phyloP scores from a whole-genome alignment of 1,140 invertebrate genomes.

The Coelopa frigida region DNA sequence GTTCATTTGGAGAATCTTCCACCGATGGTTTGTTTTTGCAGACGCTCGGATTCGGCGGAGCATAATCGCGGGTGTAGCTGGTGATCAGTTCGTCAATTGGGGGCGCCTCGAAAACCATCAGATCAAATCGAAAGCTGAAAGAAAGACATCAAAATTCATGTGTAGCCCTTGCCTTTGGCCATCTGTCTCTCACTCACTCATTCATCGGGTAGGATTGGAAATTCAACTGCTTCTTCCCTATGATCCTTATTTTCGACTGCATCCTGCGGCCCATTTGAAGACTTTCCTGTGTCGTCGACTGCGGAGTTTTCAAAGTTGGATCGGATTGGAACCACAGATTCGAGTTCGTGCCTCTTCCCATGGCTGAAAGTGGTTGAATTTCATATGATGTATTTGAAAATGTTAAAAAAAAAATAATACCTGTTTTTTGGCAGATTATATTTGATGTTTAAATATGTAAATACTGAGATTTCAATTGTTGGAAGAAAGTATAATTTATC shows the following conservation, averaged over 20 bases:
- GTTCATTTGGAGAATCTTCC: constrained; percentile 4
- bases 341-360: no score
- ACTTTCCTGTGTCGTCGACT: constrained; percentile 8
- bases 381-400: no score
- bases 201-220: constrained; percentile 13
- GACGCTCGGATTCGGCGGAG: not conserved
- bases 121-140: constrained; percentile 6
- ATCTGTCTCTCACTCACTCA: constrained; percentile 3
- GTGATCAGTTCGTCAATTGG: not conserved
- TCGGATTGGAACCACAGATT: constrained; percentile 2
- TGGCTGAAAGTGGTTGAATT: no score
- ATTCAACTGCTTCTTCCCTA: constrained; percentile 4
- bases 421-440: no score
- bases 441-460: no score
- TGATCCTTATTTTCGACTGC: constrained; percentile 1
- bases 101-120: not conserved
- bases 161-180: not conserved
- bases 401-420: no score
- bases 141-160: no score
- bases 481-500: no score
- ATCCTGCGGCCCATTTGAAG: constrained; percentile 1
- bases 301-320: not conserved
- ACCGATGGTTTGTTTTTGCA: not conserved
- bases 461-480: no score
- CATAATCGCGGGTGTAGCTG: constrained; percentile 9